Conservation (phyloP, 2,888 invertebrate species). For the Parthenolecanium corni region DNA sequence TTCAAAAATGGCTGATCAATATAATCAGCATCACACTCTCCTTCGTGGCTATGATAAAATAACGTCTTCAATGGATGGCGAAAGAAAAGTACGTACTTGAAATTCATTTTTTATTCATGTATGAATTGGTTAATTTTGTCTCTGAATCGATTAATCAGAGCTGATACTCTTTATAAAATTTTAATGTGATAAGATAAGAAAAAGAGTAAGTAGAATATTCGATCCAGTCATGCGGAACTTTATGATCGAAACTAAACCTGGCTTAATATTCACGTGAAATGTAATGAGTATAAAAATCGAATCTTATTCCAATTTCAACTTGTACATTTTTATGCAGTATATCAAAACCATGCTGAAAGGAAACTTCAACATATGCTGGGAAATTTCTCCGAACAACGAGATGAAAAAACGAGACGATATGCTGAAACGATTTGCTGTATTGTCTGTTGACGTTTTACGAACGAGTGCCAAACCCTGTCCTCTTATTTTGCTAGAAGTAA, state of each 20-base stretch:
- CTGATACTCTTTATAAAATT: neutral
- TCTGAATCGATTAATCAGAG: neutral
- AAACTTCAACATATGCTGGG: conserved; percentile 14
- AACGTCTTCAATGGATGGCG: conserved; percentile 45
- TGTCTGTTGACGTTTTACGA: conserved; percentile 10
- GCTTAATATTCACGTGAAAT: neutral
- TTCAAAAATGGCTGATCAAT: conserved; percentile 27
- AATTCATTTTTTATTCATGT: no score
- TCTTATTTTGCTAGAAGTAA: conserved; percentile 3
- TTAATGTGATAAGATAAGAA: neutral
- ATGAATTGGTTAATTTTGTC: neutral
- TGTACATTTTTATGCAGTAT: neutral
- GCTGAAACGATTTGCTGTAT: neutral
- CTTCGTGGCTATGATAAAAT: conserved; percentile 45
- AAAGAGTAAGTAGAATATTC: neutral
- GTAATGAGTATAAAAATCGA: neutral
- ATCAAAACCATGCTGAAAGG: conserved; percentile 21
- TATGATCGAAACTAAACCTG: neutral
- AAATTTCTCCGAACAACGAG: conserved; percentile 12
- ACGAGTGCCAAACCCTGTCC: conserved; percentile 7
- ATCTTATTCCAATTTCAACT: neutral
- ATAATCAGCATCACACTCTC: conserved; percentile 29
- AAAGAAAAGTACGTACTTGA: conserved; percentile 43
- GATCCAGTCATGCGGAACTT: no score
- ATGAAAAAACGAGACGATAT: conserved; percentile 9